Evolutionary conservation across 2,797 vertebrate genomes (phyloP).

Genomic region (Hirundo rustica): DNA sequence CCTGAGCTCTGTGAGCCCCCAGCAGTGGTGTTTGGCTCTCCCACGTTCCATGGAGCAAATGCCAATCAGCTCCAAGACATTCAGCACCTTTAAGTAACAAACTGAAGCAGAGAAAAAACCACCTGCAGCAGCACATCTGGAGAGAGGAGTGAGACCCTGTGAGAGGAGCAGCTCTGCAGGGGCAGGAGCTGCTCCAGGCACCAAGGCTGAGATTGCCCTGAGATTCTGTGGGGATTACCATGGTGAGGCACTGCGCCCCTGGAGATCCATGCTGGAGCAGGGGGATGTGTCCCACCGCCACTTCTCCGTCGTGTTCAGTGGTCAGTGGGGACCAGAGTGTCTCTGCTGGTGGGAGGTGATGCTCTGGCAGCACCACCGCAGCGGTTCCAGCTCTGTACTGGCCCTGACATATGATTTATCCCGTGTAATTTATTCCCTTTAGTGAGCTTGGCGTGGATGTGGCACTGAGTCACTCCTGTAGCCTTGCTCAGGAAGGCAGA

Average conservation of each 20-base stretch:
- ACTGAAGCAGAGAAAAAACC: neutral
- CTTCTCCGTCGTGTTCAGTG: rapidly evolving
- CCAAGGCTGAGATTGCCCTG: neutral
- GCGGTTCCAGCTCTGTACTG: neutral
- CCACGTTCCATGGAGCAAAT: neutral
- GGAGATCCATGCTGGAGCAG: neutral
- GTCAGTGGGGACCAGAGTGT: neutral
- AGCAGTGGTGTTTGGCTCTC: neutral
- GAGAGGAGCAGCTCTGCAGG: neutral
- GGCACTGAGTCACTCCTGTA: neutral
- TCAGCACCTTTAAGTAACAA: neutral
- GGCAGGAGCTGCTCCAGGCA: neutral
- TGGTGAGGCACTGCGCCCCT: neutral
- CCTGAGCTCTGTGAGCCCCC: neutral
- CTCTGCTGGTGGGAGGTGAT: neutral
- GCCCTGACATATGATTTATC: neutral
- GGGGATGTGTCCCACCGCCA: neutral
- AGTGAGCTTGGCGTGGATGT: neutral
- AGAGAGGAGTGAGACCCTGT: neutral
- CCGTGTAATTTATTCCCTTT: neutral
- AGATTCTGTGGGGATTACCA: neutral
- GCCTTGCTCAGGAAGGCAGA: neutral
- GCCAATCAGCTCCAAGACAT: rapidly evolving
- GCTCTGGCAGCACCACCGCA: neutral
- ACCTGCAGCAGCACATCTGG: neutral